Conservation (phyloP, 2,113 vertebrate genomes). For the Malurus melanocephalus region DNA sequence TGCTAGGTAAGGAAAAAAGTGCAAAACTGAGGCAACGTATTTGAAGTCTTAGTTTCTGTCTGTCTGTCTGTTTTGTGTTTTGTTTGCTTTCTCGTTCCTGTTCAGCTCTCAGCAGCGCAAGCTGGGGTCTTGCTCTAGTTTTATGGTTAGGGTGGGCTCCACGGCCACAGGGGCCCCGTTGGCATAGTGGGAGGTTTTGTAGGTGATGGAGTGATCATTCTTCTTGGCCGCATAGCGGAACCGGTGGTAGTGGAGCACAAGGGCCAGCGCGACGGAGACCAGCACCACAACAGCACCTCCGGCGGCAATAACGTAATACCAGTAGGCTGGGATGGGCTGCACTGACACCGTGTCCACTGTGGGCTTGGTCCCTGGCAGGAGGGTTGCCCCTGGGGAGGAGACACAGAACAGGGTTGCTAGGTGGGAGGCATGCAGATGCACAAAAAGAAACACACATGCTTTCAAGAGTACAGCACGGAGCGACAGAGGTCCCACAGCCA, state of each 20-base stretch:
- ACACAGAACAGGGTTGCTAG: conserved; percentile 93
- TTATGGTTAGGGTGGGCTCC: conserved; percentile 93
- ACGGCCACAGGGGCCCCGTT: conserved; percentile 81
- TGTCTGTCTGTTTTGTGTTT: conserved; percentile 63
- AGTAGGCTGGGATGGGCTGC: conserved; percentile 93
- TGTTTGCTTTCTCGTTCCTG: conserved; percentile 66
- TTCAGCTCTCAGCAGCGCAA: conserved; percentile 83
- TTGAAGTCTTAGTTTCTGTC: conserved; percentile 75
- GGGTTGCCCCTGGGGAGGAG: conserved; percentile 97
- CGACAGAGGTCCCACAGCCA: not conserved
- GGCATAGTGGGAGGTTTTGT: conserved; percentile 92
- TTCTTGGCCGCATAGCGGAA: conserved; percentile 96
- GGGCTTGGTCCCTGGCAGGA: conserved; percentile 92
- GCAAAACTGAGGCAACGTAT: conserved; percentile 82
- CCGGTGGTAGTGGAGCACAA: conserved; percentile 93
- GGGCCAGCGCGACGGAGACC: conserved; percentile 86
- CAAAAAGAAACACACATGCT: conserved; percentile 73
- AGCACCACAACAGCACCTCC: conserved; percentile 93
- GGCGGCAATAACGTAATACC: conserved; percentile 98
- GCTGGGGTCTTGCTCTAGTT: conserved; percentile 88
- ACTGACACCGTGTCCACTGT: conserved; percentile 97
- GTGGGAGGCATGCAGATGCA: conserved; percentile 86
- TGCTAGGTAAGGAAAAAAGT: conserved; percentile 80
- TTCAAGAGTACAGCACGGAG: conserved; percentile 41
- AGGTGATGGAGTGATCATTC: conserved; percentile 96